Conservation (phyloP, 2,888 invertebrate species). For the Melinaea menophilus region DNA sequence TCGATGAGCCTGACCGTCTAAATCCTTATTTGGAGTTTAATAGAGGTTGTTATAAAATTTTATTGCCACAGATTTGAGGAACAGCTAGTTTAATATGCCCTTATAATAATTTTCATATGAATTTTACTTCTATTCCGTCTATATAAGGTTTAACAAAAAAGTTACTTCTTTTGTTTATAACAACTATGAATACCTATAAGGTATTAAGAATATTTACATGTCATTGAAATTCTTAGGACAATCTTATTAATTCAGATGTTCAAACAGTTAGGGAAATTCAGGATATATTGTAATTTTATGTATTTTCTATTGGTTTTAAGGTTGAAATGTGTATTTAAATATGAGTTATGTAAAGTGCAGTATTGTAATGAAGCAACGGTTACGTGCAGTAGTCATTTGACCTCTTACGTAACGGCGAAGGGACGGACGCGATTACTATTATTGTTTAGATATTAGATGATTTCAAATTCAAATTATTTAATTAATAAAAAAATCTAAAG, state of each 20-base stretch:
- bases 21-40: conserved; percentile 6
- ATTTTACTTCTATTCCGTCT: too few relatives aligned
- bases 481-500: too few relatives aligned
- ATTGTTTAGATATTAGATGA: conserved; percentile 12
- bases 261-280: too few relatives aligned
- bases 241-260: background rate
- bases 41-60: background rate
- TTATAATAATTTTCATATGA: too few relatives aligned
- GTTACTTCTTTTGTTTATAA: too few relatives aligned
- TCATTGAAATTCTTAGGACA: conserved; percentile 9
- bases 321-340: background rate
- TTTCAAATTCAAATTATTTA: background rate
- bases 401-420: conserved; percentile 33
- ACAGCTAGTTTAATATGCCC: too few relatives aligned
- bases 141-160: too few relatives aligned
- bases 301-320: too few relatives aligned
- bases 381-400: conserved; percentile 25
- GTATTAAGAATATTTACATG: background rate
- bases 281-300: too few relatives aligned
- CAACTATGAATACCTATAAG: background rate
- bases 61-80: too few relatives aligned
- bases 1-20: background rate
- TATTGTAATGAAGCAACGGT: conserved; percentile 22
- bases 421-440: conserved; percentile 24
- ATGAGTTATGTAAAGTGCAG: conserved; percentile 17